Evolutionary conservation across 2,888 invertebrate species (phyloP), one percentile per base, ranked within the genome.

Genomic region (Formica aserva): DNA sequence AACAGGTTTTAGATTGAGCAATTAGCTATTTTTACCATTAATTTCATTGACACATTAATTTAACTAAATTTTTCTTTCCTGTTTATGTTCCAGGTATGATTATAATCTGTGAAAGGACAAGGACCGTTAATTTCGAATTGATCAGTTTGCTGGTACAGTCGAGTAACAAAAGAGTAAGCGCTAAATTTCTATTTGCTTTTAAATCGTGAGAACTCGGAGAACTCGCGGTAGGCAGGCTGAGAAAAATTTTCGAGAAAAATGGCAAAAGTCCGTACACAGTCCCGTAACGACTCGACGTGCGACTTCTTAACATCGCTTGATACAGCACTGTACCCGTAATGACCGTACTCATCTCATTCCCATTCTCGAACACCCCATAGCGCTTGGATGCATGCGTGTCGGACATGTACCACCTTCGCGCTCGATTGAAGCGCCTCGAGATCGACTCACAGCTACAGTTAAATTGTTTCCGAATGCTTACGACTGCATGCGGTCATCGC

Each of bases 381-480:
- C 91, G 88, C 90, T 72, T 86, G 86, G 82, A 85, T 82, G 89
- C 87, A 86, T 92, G 89, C 89, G 91, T 91, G 90, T 87, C 88
- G 86, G 84, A 78, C 82, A 83, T 85, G 87, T 85, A 89, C 91
- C 92, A 89, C 92, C 90, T 92, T 92, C 87, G 90, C 89, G 91
- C 88, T 87, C 89, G 90, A 91, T 91, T 91, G 87, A 89, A 89
- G 90, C 82, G 85, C 88, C 89, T 87, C 88, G 74, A 85, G 84
- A 85, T 78, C 83, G 86, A 87, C 88, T 88, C 91, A 91, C 89
- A 88, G 87, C 87, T 85, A 77, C 86, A 85, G 89, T 86, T 91
- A 92, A 93, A 92, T 92, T 92, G 92, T 93, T 93, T 92, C 89
- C 88, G 91, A 92, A 93, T 90, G 85, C 88, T 91, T 86, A 78